These are phyloP conservation scores for Todiramphus saurophagus DNA, from an alignment of 2,113 vertebrate genomes.

Conservation along the genomic window DNA sequence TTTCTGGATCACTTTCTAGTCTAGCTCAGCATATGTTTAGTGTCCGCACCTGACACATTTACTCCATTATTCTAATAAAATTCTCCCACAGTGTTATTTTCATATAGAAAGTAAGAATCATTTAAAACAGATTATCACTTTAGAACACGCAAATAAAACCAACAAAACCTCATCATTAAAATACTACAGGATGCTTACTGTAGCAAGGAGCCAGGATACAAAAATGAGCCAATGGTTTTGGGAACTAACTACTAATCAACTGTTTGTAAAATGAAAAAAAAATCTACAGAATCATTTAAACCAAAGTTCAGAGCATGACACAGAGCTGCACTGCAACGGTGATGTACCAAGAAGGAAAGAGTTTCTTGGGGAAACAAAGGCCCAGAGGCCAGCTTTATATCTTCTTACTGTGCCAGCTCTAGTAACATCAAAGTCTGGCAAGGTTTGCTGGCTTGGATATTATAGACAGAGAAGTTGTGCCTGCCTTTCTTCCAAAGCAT, in stretches of 20 bases:
- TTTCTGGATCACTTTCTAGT: neutral
- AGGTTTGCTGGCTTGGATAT: neutral
- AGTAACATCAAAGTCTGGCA: neutral
- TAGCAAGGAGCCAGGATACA: neutral
- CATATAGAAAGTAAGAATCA: neutral
- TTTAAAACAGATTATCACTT: neutral
- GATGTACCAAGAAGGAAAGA: neutral
- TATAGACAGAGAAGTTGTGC: accelerated
- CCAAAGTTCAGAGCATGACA: neutral
- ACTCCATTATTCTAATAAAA: neutral
- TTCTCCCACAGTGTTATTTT: neutral
- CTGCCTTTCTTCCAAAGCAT: neutral
- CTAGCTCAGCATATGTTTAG: neutral
- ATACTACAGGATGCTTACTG: neutral
- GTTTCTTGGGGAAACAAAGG: neutral
- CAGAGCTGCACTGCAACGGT: neutral
- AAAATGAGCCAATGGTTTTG: neutral
- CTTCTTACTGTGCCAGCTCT: neutral
- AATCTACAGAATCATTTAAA: neutral
- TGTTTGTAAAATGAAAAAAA: neutral
- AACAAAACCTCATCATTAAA: neutral
- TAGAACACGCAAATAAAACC: neutral
- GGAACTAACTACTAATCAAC: neutral
- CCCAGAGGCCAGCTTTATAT: neutral
- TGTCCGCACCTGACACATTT: neutral